Evolutionary conservation across 2,797 vertebrate genomes (phyloP), one percentile per base, ranked within the genome.

Genomic region (Parambassis ranga): DNA sequence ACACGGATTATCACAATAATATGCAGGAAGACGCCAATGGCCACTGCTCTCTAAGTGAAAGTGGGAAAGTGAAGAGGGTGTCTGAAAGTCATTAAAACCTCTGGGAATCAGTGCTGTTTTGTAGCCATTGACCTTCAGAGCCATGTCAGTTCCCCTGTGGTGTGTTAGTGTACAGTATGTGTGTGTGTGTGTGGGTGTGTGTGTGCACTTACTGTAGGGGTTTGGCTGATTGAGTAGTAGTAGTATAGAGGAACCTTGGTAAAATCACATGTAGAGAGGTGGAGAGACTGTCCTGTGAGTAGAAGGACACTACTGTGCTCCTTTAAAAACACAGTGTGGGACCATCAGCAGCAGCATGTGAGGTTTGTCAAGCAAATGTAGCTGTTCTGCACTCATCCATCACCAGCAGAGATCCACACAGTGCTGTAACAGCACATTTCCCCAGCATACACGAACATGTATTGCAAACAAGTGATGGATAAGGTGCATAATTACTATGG

Each of bases 61-160:
- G 62, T 48, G 63, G 14, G 38, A 71, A 84, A 86, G 82, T 71
- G 80, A 77, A 47, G 52, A 43, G 55, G 53, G 35, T 57, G 68
- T 58, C 32, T 82, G 71, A 89, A 88, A 87, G 89, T 88, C 87
- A 70, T 56, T 6, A 10, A 56, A 61, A 75, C 77, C 77, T 44
- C 65, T 30, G 69, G 71, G 79, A 82, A 71, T 62, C 56, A 47
- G 50, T 61, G 60, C 37, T 49, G 37, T 60, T 69, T 49, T 79
- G 53, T 64, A 57, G 62, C 39, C 31, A 19, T 14, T 84, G 81
- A 84, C 84, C 84, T 85, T 86, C 61, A 44, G 67, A 77, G 66
- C 16, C 26, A 41, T 55, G 71, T 71, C 62, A 67, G 51, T 51
- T 68, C 62, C 74, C 77, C 33, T 47, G 52, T 42, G 53, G 68